Percentiles rank a stretch among this genome's conserved stretches.
phyloP scores from a whole-genome alignment of 2,888 invertebrate species.

The Oligia strigilis region DNA sequence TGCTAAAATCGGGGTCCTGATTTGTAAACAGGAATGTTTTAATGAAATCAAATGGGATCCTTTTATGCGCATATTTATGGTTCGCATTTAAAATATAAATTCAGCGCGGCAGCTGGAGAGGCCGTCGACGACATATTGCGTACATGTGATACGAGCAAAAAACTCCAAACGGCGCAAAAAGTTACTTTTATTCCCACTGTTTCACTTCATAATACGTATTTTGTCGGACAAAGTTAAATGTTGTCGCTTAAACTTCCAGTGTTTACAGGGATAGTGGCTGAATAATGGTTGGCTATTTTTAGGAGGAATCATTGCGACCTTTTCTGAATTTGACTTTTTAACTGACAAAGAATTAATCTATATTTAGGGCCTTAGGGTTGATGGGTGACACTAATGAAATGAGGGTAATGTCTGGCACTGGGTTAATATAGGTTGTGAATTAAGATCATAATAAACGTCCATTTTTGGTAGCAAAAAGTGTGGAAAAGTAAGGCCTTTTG shows the following conservation, averaged over 20 bases:
- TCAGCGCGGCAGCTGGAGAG: constrained; percentile 68
- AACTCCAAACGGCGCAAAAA: constrained; percentile 65
- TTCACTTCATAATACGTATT: constrained; percentile 61
- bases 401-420: background rate
- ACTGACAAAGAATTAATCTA: background rate
- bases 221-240: constrained; percentile 46
- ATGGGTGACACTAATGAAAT: background rate
- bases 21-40: constrained; percentile 74
- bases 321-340: constrained; percentile 5
- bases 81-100: constrained; percentile 75
- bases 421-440: background rate
- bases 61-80: constrained; percentile 89
- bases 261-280: constrained; percentile 43
- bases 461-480: background rate
- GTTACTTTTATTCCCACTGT: constrained; percentile 58
- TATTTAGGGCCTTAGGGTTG: background rate
- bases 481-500: background rate
- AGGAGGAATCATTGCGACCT: background rate
- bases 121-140: constrained; percentile 76
- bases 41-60: constrained; percentile 84
- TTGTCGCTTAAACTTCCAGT: constrained; percentile 40
- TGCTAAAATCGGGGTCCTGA: constrained; percentile 69
- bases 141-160: constrained; percentile 72
- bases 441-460: constrained; percentile 2
- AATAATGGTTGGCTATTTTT: constrained; percentile 32